Evolutionary conservation across 2,113 vertebrate genomes (phyloP).

Genomic region (Apodemus speciosus): DNA sequence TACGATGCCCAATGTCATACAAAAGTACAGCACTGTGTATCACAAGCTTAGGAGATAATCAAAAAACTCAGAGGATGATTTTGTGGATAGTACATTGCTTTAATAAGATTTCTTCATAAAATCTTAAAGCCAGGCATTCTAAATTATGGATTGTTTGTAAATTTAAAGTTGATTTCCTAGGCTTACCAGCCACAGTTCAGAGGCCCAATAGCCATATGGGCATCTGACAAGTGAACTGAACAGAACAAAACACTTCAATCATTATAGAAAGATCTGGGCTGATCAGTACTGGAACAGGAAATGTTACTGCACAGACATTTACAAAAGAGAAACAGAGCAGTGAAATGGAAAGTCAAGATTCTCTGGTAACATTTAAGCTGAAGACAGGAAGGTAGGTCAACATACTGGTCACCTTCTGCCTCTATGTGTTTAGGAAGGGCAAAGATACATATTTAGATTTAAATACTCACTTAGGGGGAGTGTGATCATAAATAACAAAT

Average conservation of each 20-base stretch:
- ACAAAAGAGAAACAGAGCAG: neutral
- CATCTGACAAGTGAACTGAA: neutral
- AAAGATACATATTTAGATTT: conserved; percentile 23
- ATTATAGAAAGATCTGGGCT: neutral
- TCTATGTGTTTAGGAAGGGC: neutral
- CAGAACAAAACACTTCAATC: neutral
- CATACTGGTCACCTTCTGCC: neutral
- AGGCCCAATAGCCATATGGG: neutral
- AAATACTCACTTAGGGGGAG: conserved; percentile 16
- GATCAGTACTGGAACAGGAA: neutral
- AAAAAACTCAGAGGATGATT: neutral
- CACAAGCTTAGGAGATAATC: neutral
- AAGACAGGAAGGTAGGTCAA: neutral
- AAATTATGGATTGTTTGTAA: neutral
- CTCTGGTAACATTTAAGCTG: neutral
- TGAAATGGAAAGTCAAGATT: conserved; percentile 39
- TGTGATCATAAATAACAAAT: neutral
- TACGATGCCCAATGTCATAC: neutral
- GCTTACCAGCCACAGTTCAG: neutral
- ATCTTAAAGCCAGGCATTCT: neutral
- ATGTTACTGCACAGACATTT: neutral
- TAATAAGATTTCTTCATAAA: neutral
- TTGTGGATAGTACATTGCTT: neutral
- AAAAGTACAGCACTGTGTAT: neutral
- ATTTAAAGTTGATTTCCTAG: neutral